Evolutionary conservation across 2,797 vertebrate species (phyloP).

Genomic region (Sebastes steindachneri): DNA sequence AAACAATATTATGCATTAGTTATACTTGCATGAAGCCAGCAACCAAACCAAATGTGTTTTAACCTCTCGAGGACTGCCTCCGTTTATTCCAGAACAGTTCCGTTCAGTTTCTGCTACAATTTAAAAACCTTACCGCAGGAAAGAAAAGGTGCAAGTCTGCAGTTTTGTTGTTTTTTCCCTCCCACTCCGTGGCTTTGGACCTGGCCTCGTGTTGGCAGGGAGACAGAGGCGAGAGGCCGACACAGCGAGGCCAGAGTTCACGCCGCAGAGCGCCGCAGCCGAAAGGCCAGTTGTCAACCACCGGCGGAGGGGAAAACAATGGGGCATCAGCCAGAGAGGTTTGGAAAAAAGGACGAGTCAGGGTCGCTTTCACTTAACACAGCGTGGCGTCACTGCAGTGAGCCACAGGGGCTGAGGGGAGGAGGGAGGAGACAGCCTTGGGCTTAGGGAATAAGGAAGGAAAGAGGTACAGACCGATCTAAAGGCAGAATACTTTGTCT

Average conservation of each 20-base stretch:
- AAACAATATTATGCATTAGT: conserved; percentile 19
- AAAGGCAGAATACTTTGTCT: not conserved
- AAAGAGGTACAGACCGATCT: conserved; percentile 4
- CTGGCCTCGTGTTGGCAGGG: conserved; percentile 28
- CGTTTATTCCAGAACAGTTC: not conserved
- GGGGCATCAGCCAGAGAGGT: conserved; percentile 56
- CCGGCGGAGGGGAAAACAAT: conserved; percentile 58
- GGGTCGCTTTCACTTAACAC: conserved; percentile 80
- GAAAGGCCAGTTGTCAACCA: conserved; percentile 81
- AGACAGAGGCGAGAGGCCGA: conserved; percentile 11
- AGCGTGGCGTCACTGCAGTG: conserved; percentile 58
- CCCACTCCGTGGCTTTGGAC: conserved; percentile 8
- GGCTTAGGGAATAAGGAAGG: conserved; percentile 13
- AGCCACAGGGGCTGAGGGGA: conserved; percentile 27
- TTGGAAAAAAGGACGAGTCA: conserved; percentile 73
- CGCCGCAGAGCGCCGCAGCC: conserved; percentile 39
- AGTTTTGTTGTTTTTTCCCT: not conserved
- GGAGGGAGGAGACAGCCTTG: conserved; percentile 8
- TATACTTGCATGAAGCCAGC: not conserved
- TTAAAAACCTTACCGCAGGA: not conserved
- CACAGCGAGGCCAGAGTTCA: conserved; percentile 55
- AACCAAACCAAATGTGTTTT: not conserved
- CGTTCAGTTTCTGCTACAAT: not conserved
- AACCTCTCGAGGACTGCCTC: not conserved
- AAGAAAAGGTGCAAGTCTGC: conserved; percentile 41